Conservation (phyloP, 2,888 invertebrate genomes). For the Aspidapion aeneum region DNA sequence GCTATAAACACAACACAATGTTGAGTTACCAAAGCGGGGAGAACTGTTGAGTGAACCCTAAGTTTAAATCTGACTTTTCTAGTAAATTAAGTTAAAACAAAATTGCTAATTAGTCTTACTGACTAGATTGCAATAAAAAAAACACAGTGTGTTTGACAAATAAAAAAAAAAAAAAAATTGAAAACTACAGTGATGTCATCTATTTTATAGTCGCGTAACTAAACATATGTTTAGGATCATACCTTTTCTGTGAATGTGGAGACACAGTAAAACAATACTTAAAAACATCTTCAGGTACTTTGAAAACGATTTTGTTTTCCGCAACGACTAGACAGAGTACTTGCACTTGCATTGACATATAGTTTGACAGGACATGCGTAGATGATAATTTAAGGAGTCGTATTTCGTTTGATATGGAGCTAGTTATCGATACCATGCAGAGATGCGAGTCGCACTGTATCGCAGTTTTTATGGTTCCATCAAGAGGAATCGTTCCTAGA, state of each 20-base stretch:
- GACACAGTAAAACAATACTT: constrained; percentile 45
- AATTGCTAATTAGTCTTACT: no score
- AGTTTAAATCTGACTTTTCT: no score
- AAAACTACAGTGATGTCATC: no score
- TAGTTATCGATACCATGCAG: constrained; percentile 60
- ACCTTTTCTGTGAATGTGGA: constrained; percentile 48
- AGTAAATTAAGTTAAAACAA: no score
- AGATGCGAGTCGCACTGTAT: constrained; percentile 47
- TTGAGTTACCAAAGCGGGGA: no score
- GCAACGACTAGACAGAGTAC: constrained; percentile 53
- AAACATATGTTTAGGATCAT: no score
- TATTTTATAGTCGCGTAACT: no score
- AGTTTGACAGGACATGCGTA: constrained; percentile 61
- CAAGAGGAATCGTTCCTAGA: constrained; percentile 52
- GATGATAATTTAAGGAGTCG: constrained; percentile 61
- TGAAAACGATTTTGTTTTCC: constrained; percentile 39
- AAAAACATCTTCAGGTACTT: constrained; percentile 44
- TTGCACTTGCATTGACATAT: constrained; percentile 53
- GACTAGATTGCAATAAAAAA: no score
- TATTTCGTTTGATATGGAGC: constrained; percentile 63
- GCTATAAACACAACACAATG: no score
- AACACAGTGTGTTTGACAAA: no score
- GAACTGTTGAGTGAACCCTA: no score
- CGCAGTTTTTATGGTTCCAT: constrained; percentile 53
- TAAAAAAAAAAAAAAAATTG: no score